Evolutionary conservation across 2,888 invertebrate species (phyloP).

Genomic region (Cheilosia vulpina): DNA sequence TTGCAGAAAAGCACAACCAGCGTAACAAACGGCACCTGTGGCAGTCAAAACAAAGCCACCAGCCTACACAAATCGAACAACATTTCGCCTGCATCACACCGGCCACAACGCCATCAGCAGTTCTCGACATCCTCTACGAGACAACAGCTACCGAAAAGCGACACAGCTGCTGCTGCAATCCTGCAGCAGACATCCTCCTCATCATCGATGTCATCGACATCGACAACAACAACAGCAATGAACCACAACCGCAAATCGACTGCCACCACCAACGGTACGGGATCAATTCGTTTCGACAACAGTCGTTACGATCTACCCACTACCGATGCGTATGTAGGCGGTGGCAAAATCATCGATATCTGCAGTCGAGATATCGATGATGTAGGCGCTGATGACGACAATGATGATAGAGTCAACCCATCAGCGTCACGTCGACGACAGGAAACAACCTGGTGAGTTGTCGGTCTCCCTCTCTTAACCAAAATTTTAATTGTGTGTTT

Average conservation of each 20-base stretch:
- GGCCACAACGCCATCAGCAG: conserved; percentile 48
- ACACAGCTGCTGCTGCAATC: conserved; percentile 27
- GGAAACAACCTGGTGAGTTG: conserved; percentile 66
- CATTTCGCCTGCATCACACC: conserved; percentile 28
- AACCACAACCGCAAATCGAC: conserved; percentile 41
- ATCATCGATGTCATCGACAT: conserved; percentile 64
- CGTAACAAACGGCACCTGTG: conserved; percentile 60
- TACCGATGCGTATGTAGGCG: conserved; percentile 78
- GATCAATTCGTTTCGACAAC: conserved; percentile 61
- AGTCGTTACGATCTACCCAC: conserved; percentile 70
- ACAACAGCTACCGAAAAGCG: conserved; percentile 32
- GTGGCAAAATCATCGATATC: conserved; percentile 80
- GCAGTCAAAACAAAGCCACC: conserved; percentile 61
- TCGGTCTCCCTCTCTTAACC: conserved; percentile 15
- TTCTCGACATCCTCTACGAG: conserved; percentile 50
- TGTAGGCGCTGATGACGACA: conserved; percentile 79
- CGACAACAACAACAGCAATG: conserved; percentile 34
- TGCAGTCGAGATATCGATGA: conserved; percentile 79
- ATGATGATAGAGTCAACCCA: conserved; percentile 75
- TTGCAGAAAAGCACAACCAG: conserved; percentile 69
- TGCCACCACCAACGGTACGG: conserved; percentile 62
- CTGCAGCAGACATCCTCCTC: conserved; percentile 62
- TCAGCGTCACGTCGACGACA: conserved; percentile 75
- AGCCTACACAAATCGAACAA: conserved; percentile 48
- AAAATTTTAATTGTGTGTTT: conserved; percentile 22